Evolutionary conservation across 2,797 vertebrate species (phyloP).

Genomic region (Gallinago stenura): DNA sequence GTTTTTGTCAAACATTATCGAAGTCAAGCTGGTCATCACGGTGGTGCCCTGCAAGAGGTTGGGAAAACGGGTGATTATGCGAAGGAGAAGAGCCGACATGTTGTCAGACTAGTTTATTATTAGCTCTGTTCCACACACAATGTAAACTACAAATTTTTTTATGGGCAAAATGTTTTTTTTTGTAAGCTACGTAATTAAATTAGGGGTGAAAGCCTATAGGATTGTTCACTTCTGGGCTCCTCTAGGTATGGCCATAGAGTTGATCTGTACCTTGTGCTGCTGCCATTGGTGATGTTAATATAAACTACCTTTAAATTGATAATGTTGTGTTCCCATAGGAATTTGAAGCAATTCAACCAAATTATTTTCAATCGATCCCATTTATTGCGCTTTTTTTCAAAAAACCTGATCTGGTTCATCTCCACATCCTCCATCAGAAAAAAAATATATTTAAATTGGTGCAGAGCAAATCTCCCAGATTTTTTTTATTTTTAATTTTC

Average conservation of each 20-base stretch:
- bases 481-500: neutral
- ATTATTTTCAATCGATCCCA: neutral
- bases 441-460: neutral
- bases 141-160: neutral
- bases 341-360: neutral
- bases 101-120: conserved; percentile 20
- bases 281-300: neutral
- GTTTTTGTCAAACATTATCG: conserved; percentile 86
- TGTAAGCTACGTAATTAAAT: neutral
- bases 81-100: neutral
- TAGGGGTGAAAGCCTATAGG: neutral
- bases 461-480: neutral
- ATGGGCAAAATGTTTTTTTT: neutral
- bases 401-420: neutral
- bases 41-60: conserved; percentile 81
- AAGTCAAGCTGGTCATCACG: conserved; percentile 87
- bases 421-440: neutral
- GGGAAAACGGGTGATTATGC: neutral
- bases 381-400: neutral
- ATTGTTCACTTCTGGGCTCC: conserved; percentile 3
- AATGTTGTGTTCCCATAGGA: neutral
- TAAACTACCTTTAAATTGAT: neutral
- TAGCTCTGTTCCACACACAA: neutral
- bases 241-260: neutral
- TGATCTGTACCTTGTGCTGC: neutral